phyloP scores from a whole-genome alignment of 2,888 invertebrate genomes.

The Drosophila melanocephala region DNA sequence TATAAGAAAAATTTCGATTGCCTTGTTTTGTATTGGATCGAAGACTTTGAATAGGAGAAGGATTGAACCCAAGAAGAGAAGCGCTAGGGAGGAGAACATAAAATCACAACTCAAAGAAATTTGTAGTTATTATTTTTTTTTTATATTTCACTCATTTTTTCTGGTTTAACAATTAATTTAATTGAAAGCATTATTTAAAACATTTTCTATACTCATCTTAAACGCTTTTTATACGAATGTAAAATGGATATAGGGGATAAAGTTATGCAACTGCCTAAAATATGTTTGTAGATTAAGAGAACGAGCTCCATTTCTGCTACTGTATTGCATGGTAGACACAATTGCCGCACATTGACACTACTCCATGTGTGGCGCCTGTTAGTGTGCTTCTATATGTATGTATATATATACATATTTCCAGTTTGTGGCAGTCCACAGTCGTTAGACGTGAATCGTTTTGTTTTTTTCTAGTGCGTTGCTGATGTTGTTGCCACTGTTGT shows the following conservation, averaged over 20 bases:
- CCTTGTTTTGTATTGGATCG: neutral
- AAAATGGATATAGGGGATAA: conserved; percentile 15
- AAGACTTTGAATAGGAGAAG: neutral
- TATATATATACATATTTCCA: conserved; percentile 33
- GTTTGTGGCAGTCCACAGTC: conserved; percentile 58
- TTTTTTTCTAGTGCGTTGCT: conserved; percentile 18
- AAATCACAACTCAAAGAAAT: neutral
- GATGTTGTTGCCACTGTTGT: conserved; percentile 22
- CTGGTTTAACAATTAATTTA: neutral
- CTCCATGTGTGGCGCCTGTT: conserved; percentile 19
- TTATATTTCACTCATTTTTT: neutral
- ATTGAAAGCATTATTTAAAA: neutral
- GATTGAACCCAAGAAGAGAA: neutral
- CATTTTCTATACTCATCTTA: neutral
- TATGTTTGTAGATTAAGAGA: conserved; percentile 38
- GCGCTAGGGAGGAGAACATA: neutral
- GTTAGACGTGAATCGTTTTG: conserved; percentile 48
- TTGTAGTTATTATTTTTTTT: neutral
- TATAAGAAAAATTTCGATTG: neutral
- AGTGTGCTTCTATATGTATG: conserved; percentile 7
- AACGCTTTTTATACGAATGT: neutral
- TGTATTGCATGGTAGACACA: conserved; percentile 43
- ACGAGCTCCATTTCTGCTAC: conserved; percentile 38
- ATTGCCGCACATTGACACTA: conserved; percentile 47
- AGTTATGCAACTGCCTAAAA: conserved; percentile 13